phyloP scores from a whole-genome alignment of 1,140 invertebrate genomes.

The Hylaeus volcanicus region DNA sequence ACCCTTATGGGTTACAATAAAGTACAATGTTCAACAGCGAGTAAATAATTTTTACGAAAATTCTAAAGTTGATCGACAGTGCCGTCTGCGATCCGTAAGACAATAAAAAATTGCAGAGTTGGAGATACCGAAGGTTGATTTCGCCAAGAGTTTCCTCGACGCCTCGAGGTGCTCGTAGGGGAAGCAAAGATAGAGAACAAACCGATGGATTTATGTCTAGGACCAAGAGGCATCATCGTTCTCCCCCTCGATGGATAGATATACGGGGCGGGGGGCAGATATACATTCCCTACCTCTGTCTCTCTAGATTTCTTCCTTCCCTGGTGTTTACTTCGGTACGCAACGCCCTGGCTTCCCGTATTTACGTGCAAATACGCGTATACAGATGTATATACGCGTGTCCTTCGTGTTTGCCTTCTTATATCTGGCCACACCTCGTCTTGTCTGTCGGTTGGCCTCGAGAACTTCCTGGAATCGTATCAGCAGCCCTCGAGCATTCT shows the following conservation, averaged over 20 bases:
- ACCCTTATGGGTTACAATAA: not conserved
- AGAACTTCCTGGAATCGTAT: slow-evolving; percentile 55
- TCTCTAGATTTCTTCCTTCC: slow-evolving; percentile 43
- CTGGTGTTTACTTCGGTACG: slow-evolving; percentile 73
- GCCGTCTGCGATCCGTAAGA: not conserved
- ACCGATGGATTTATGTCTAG: slow-evolving; percentile 77
- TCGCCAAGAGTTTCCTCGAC: slow-evolving; percentile 48
- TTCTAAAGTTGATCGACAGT: not conserved
- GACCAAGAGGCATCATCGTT: slow-evolving; percentile 68
- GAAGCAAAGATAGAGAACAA: slow-evolving; percentile 72
- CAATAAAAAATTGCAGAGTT: slow-evolving; percentile 38
- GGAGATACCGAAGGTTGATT: slow-evolving; percentile 52
- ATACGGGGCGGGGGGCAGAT: slow-evolving; percentile 20
- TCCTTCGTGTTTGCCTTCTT: slow-evolving; percentile 74
- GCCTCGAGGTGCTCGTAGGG: slow-evolving; percentile 67
- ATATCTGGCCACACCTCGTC: slow-evolving; percentile 69
- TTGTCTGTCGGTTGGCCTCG: slow-evolving; percentile 54
- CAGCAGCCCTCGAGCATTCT: slow-evolving; percentile 13
- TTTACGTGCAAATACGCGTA: slow-evolving; percentile 76
- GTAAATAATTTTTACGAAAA: not conserved
- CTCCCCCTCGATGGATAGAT: slow-evolving; percentile 64
- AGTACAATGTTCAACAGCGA: not conserved
- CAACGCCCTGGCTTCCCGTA: slow-evolving; percentile 71
- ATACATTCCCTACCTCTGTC: slow-evolving; percentile 42
- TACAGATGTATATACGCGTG: slow-evolving; percentile 57